Conservation (phyloP, 2,113 vertebrate species). For the Morone chrysops region DNA sequence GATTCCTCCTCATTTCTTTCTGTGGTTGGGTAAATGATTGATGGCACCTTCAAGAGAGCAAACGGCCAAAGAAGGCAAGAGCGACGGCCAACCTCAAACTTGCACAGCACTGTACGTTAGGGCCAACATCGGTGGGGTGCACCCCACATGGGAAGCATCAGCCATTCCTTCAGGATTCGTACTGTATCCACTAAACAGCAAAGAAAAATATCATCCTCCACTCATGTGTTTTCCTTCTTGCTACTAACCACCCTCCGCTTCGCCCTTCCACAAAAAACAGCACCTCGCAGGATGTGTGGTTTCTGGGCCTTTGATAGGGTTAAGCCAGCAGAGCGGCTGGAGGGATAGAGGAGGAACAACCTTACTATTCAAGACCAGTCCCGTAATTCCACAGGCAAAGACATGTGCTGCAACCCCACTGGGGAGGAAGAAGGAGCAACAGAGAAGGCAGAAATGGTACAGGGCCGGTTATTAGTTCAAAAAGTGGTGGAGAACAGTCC, state of each 20-base stretch:
- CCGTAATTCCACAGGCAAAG: slow-evolving; percentile 66
- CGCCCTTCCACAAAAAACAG: slow-evolving; percentile 62
- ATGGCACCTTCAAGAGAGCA: slow-evolving; percentile 35
- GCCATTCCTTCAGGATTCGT: slow-evolving; percentile 45
- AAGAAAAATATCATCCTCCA: slow-evolving; percentile 48
- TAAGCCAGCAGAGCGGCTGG: slow-evolving; percentile 52
- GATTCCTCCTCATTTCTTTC: slow-evolving; percentile 14
- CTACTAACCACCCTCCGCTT: slow-evolving; percentile 29
- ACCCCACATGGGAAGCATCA: slow-evolving; percentile 60
- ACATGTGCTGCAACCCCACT: slow-evolving; percentile 35
- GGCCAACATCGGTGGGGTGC: slow-evolving; percentile 38
- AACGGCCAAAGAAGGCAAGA: slow-evolving; percentile 25
- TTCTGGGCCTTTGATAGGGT: slow-evolving; percentile 72
- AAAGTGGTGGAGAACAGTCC: slow-evolving; percentile 7
- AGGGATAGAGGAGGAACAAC: slow-evolving; percentile 66
- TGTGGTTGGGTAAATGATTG: slow-evolving; percentile 23
- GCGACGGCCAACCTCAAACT: slow-evolving; percentile 24
- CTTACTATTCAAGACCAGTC: slow-evolving; percentile 71
- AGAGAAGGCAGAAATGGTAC: not conserved
- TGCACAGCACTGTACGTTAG: slow-evolving; percentile 27
- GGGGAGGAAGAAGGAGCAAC: slow-evolving; percentile 19
- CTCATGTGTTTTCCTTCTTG: slow-evolving; percentile 54
- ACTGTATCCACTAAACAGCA: slow-evolving; percentile 42
- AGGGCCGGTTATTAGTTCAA: not conserved
- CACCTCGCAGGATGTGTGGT: slow-evolving; percentile 70